A percentile compares a stretch with the other conserved stretches of the same genome.
These are phyloP conservation scores for Xiphophorus hellerii DNA, from an alignment of 2,113 vertebrate species.

Conservation along the genomic window DNA sequence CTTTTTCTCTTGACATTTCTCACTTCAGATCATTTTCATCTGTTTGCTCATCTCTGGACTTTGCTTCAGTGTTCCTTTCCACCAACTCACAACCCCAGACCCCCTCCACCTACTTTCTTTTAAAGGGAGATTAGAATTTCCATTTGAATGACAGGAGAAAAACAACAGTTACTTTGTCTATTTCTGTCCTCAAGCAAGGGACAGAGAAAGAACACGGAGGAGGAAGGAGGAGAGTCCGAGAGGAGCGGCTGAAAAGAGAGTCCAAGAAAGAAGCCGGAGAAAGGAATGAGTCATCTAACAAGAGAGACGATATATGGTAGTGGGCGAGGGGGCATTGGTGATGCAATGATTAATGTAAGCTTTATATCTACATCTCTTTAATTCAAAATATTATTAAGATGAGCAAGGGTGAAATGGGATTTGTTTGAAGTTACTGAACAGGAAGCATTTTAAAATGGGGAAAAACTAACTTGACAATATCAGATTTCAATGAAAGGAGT, in stretches of 20 bases:
- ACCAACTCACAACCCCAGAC: constrained; percentile 13
- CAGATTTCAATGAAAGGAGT: constrained; percentile 3
- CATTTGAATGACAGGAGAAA: constrained; percentile 93
- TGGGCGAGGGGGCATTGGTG: constrained; percentile 52
- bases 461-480: neutral
- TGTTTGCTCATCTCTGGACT: constrained; percentile 59
- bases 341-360: constrained; percentile 84
- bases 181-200: constrained; percentile 79
- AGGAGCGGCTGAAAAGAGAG: constrained; percentile 70
- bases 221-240: constrained; percentile 44
- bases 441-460: constrained; percentile 2
- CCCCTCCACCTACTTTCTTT: constrained; percentile 76
- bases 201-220: constrained; percentile 48
- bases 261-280: constrained; percentile 86
- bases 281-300: constrained; percentile 74
- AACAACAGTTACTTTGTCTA: constrained; percentile 90
- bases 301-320: constrained; percentile 44
- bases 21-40: constrained; percentile 38
- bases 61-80: constrained; percentile 34
- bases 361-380: constrained; percentile 80
- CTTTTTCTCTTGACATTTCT: constrained; percentile 61
- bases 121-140: constrained; percentile 93
- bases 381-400: constrained; percentile 47
- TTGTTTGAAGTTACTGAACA: constrained; percentile 32
- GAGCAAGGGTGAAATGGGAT: constrained; percentile 11